These are phyloP conservation scores for Thymallus thymallus DNA, from an alignment of 2,113 vertebrate species.

Conservation along the genomic window DNA sequence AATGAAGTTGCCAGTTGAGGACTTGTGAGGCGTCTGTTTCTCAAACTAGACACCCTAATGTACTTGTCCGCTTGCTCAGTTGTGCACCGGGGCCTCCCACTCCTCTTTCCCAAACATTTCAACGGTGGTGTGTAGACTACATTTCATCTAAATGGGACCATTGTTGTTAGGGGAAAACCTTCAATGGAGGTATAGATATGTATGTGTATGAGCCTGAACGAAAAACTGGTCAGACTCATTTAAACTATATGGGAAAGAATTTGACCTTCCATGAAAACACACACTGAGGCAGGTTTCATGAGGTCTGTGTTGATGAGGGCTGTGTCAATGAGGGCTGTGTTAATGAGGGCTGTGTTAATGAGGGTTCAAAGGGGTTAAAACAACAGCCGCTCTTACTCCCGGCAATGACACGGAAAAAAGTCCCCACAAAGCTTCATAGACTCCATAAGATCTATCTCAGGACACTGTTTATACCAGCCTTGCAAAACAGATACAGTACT, in stretches of 20 bases:
- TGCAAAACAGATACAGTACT: slow-evolving; percentile 23
- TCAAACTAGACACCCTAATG: too few species aligned
- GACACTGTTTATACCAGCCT: slow-evolving; percentile 38
- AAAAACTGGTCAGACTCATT: slow-evolving; percentile 25
- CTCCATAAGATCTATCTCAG: slow-evolving; percentile 19
- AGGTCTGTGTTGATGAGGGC: background rate
- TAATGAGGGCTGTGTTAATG: slow-evolving; percentile 34
- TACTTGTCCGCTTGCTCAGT: too few species aligned
- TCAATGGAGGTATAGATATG: too few species aligned
- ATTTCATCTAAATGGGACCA: too few species aligned
- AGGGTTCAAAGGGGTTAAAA: slow-evolving; percentile 58
- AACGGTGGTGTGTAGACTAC: too few species aligned
- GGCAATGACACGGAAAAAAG: slow-evolving; percentile 37
- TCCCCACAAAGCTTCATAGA: slow-evolving; percentile 29
- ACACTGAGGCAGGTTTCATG: background rate
- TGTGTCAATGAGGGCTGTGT: background rate
- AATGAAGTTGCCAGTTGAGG: too few species aligned
- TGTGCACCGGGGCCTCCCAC: too few species aligned
- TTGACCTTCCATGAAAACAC: slow-evolving; percentile 49
- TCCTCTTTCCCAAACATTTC: too few species aligned
- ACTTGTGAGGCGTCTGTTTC: too few species aligned
- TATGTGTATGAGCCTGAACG: background rate
- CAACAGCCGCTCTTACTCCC: slow-evolving; percentile 49
- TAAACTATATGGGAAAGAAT: slow-evolving; percentile 39
- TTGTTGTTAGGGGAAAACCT: too few species aligned